Percentiles rank a stretch among this genome's conserved stretches.
Conservation (phyloP, 2,888 invertebrate genomes). For the Dolomedes plantarius region DNA sequence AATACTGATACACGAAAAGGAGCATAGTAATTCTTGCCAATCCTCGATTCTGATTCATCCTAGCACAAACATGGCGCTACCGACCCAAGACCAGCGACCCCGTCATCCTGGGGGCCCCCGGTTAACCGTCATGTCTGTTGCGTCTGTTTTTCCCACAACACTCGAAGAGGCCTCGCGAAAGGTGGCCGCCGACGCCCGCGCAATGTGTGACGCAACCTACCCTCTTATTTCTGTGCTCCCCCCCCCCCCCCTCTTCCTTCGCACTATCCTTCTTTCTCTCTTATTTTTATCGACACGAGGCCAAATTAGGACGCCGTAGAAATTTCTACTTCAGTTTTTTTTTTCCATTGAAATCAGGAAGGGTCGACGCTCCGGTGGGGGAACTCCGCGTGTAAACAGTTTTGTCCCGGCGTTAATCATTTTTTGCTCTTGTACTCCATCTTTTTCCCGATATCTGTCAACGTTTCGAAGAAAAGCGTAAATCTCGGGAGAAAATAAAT, state of each 20-base stretch:
- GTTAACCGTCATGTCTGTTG: conserved; percentile 31
- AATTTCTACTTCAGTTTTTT: conserved; percentile 30
- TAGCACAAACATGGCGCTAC: conserved; percentile 30
- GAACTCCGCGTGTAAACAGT: background rate
- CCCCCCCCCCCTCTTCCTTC: conserved; percentile 3
- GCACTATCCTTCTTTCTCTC: too few relatives aligned
- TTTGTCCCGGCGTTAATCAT: background rate
- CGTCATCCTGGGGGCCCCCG: conserved; percentile 23
- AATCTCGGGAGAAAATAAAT: too few relatives aligned
- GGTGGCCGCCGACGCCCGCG: conserved; percentile 56
- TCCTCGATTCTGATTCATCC: too few relatives aligned
- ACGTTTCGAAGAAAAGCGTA: too few relatives aligned
- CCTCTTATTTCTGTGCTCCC: background rate
- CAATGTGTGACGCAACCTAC: conserved; percentile 43
- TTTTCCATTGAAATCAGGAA: conserved; percentile 28
- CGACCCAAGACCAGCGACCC: background rate
- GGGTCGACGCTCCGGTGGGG: conserved; percentile 20
- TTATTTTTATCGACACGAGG: conserved; percentile 57
- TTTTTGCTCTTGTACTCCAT: background rate
- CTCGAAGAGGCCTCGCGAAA: conserved; percentile 58
- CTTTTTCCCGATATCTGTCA: too few relatives aligned
- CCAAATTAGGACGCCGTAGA: conserved; percentile 46
- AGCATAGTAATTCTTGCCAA: too few relatives aligned
- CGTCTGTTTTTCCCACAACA: conserved; percentile 67
- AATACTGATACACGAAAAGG: too few relatives aligned